A percentile compares a stretch with the other conserved stretches of the same genome.
These are phyloP conservation scores for Menura novaehollandiae DNA, from an alignment of 2,113 vertebrate species.

Conservation along the genomic window DNA sequence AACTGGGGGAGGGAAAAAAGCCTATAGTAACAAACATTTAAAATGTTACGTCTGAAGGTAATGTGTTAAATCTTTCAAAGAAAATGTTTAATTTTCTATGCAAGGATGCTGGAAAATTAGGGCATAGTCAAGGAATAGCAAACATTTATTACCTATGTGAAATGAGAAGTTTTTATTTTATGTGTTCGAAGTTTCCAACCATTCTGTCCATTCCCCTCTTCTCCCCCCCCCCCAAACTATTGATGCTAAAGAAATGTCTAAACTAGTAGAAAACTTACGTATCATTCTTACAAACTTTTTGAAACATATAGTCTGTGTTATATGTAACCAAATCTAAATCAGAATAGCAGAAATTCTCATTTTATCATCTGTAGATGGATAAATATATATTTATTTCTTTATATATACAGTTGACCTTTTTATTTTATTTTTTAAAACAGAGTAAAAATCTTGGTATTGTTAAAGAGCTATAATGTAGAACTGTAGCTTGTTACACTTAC, in stretches of 20 bases:
- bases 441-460: constrained; percentile 70
- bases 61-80: constrained; percentile 35
- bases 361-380: not conserved
- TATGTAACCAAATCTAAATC: not conserved
- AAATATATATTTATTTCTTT: constrained; percentile 18
- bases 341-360: not conserved
- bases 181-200: constrained; percentile 22
- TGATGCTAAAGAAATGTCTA: not conserved
- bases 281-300: not conserved
- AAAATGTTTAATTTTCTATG: constrained; percentile 32
- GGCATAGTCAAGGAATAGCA: not conserved
- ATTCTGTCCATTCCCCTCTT: not conserved
- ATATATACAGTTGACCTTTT: constrained; percentile 56
- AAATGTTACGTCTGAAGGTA: constrained; percentile 26
- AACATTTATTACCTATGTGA: not conserved
- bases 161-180: constrained; percentile 31
- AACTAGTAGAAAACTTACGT: constrained; percentile 28
- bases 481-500: constrained; percentile 85
- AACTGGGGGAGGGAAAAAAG: not conserved
- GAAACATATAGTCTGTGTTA: not conserved
- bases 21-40: constrained; percentile 1
- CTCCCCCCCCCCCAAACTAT: not conserved
- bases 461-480: constrained; percentile 83
- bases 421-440: constrained; percentile 51
- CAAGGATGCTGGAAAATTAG: not conserved